Evolutionary conservation across 2,797 vertebrate species (phyloP).

Genomic region (Siniperca undulata): DNA sequence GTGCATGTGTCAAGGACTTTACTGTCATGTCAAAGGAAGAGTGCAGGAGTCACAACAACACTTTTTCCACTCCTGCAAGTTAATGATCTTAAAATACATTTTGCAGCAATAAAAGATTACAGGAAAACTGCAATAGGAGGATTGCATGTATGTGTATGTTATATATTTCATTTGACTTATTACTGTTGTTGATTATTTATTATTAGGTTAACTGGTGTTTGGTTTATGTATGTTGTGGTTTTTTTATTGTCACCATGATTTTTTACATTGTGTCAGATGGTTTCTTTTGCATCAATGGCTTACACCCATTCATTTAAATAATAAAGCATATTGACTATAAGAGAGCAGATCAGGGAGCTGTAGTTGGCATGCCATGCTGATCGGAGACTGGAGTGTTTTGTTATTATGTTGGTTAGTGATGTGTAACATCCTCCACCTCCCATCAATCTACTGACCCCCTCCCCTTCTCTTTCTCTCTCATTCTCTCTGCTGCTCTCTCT

Average conservation of each 20-base stretch:
- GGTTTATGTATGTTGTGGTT: neutral
- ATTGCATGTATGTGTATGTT: neutral
- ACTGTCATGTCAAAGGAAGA: slow-evolving; percentile 28
- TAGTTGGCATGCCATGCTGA: slow-evolving; percentile 49
- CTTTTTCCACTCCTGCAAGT: too few species aligned
- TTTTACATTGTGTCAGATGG: neutral
- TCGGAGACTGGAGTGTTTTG: slow-evolving; percentile 75
- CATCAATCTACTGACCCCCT: slow-evolving; percentile 53
- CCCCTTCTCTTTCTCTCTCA: slow-evolving; percentile 23
- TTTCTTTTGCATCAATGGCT: neutral
- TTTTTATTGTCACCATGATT: neutral
- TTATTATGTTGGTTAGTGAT: slow-evolving; percentile 82
- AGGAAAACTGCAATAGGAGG: neutral
- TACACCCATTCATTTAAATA: neutral
- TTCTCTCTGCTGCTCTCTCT: slow-evolving; percentile 41
- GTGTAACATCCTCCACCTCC: slow-evolving; percentile 70
- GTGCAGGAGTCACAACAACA: neutral
- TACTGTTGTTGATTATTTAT: neutral
- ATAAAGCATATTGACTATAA: neutral
- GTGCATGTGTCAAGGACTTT: slow-evolving; percentile 18
- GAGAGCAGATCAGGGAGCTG: slow-evolving; percentile 28
- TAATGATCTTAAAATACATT: slow-evolving; percentile 8
- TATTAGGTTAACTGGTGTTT: neutral
- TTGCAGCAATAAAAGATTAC: neutral
- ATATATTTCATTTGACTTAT: neutral